Evolutionary conservation across 64 coral and sea anemone genomes (phyloP).

Genomic region (Pocillopora verrucosa): DNA sequence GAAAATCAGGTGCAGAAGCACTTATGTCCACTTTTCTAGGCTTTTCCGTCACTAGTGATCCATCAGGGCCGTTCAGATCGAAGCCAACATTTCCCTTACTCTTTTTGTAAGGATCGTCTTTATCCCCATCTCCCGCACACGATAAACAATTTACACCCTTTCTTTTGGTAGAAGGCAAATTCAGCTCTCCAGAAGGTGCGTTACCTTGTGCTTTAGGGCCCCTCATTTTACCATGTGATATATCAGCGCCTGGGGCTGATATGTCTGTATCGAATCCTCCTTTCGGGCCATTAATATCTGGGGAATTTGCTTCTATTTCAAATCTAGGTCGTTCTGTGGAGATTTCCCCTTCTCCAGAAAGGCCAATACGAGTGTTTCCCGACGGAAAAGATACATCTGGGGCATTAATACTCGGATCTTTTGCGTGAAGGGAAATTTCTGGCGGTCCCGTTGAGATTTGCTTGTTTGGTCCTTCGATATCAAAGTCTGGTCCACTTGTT

Average conservation of each 20-base stretch:
- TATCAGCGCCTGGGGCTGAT: neutral
- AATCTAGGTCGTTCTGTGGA: no score
- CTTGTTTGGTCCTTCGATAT: neutral
- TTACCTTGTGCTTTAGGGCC: neutral
- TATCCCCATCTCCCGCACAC: neutral
- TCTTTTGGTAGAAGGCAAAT: neutral
- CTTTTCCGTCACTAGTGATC: neutral
- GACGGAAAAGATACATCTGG: no score
- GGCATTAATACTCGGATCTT: no score
- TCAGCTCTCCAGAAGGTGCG: neutral
- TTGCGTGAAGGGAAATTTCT: no score
- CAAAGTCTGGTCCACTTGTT: neutral
- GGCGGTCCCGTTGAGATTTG: neutral
- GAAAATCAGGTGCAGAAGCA: neutral
- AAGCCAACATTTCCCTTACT: neutral
- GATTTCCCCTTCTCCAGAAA: no score
- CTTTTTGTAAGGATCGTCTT: conserved; percentile 24
- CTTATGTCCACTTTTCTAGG: neutral
- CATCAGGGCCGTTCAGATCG: neutral
- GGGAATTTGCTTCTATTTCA: no score
- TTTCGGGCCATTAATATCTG: no score
- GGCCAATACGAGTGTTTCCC: no score
- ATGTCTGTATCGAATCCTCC: neutral
- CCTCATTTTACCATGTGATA: neutral
- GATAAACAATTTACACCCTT: conserved; percentile 19